Conservation (phyloP, 2,888 invertebrate species). For the Abscondita cerata region DNA sequence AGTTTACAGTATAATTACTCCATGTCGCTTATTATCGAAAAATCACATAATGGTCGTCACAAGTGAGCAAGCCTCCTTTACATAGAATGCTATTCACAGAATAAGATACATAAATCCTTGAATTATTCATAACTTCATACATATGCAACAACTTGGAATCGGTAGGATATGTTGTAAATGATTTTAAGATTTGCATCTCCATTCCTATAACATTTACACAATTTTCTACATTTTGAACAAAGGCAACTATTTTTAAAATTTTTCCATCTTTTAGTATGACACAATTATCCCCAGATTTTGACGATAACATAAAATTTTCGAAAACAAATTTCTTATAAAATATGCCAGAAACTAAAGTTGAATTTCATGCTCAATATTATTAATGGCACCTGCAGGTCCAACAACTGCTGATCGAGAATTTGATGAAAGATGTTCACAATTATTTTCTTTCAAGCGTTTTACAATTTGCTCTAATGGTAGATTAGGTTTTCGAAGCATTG, state of each 20-base stretch:
- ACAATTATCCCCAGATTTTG: not conserved
- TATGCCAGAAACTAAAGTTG: too few species aligned
- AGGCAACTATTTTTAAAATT: not conserved
- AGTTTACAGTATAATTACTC: too few species aligned
- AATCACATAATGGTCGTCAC: too few species aligned
- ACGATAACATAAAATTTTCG: too few species aligned
- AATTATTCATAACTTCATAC: too few species aligned
- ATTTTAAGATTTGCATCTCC: not conserved
- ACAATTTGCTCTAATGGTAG: not conserved
- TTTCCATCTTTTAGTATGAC: not conserved
- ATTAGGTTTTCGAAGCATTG: not conserved
- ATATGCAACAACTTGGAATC: not conserved
- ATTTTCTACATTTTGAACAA: not conserved
- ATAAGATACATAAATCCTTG: too few species aligned
- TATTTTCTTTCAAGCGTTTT: not conserved
- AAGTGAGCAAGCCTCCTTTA: too few species aligned
- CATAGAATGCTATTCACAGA: too few species aligned
- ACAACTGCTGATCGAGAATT: not conserved
- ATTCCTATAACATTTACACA: not conserved
- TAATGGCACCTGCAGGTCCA: not conserved
- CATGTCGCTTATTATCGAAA: too few species aligned
- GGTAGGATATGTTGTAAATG: not conserved
- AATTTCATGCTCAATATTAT: too few species aligned
- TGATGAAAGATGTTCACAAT: not conserved
- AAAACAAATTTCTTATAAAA: not conserved